phyloP scores from a whole-genome alignment of 1,140 invertebrate species.

The Pectinophora gossypiella region DNA sequence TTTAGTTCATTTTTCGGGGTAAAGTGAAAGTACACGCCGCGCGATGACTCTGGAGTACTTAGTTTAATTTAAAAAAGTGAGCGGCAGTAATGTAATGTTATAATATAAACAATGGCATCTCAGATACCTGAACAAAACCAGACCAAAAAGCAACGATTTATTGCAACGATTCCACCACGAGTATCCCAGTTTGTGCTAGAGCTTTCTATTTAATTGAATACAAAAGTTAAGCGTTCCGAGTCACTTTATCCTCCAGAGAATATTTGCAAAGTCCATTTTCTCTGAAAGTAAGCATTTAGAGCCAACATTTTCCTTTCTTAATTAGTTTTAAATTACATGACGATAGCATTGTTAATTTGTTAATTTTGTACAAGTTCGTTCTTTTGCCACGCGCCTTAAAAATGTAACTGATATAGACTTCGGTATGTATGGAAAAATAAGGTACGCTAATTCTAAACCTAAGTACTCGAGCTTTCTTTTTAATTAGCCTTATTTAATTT shows the following conservation, averaged over 20 bases:
- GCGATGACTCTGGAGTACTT: no score
- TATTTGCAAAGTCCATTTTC: slow-evolving; percentile 61
- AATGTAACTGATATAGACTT: no score
- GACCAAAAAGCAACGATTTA: slow-evolving; percentile 38
- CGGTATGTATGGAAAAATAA: no score
- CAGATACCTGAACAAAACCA: slow-evolving; percentile 30
- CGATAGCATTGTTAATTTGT: slow-evolving; percentile 54
- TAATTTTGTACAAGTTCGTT: slow-evolving; percentile 37
- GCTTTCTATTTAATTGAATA: slow-evolving; percentile 67
- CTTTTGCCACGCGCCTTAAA: no score
- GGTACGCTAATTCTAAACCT: no score
- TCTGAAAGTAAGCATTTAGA: slow-evolving; percentile 54
- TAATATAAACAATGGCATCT: no score
- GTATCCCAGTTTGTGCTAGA: slow-evolving; percentile 39
- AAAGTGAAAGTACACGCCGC: no score
- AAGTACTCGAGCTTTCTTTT: no score
- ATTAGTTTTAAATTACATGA: slow-evolving; percentile 67
- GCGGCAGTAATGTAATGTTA: no score
- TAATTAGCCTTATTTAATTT: no score
- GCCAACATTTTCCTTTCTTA: slow-evolving; percentile 59
- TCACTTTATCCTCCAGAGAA: slow-evolving; percentile 49
- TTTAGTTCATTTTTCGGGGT: no score
- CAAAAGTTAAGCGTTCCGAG: slow-evolving; percentile 58
- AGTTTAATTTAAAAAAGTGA: no score
- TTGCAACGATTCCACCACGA: slow-evolving; percentile 33